These are phyloP conservation scores for Falco columbarius DNA, from an alignment of 2,797 vertebrate species.

Conservation along the genomic window DNA sequence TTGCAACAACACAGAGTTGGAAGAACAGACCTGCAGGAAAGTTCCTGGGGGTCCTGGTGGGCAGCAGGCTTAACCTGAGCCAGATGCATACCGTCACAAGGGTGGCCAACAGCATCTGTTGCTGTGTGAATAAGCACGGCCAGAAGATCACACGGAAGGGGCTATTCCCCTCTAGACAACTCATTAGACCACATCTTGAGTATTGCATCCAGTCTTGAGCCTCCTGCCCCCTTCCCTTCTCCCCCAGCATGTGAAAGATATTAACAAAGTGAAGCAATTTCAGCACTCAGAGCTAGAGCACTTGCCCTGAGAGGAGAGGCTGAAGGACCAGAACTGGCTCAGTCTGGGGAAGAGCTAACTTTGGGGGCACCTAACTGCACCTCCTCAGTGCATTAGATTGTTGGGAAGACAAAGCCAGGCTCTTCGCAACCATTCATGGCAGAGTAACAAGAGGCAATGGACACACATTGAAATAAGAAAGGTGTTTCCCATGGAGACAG, in stretches of 20 bases:
- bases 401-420: background rate
- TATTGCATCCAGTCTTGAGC: background rate
- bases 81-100: background rate
- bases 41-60: background rate
- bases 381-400: background rate
- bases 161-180: background rate
- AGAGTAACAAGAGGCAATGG: background rate
- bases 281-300: background rate
- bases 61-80: background rate
- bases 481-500: background rate
- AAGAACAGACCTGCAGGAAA: background rate
- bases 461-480: background rate
- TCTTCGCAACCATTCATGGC: background rate
- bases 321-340: background rate
- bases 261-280: background rate
- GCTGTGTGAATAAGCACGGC: background rate
- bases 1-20: background rate
- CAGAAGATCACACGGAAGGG: background rate
- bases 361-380: background rate
- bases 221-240: accelerated
- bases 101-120: background rate
- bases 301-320: background rate
- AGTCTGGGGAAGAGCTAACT: background rate
- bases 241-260: background rate
- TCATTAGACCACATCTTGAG: background rate